Evolutionary conservation across 2,113 vertebrate genomes (phyloP).

Genomic region (Forbesichthys agassizii): DNA sequence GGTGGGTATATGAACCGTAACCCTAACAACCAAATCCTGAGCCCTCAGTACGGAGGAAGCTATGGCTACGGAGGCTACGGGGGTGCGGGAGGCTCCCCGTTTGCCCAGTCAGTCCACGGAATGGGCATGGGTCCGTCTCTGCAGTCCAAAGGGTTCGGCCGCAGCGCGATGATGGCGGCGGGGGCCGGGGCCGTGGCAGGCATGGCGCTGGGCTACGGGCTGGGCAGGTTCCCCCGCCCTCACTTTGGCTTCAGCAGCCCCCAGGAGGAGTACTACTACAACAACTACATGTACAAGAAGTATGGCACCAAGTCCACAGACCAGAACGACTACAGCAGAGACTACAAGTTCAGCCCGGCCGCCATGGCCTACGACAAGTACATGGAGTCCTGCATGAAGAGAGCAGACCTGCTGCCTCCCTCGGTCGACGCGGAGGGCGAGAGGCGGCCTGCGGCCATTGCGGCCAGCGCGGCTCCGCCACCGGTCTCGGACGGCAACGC

Average conservation of each 20-base stretch:
- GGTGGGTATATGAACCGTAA: constrained; percentile 67
- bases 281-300: constrained; percentile 73
- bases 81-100: constrained; percentile 63
- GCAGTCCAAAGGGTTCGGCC: constrained; percentile 70
- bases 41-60: constrained; percentile 67
- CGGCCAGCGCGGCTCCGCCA: not conserved
- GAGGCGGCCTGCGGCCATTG: not conserved
- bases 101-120: constrained; percentile 54
- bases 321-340: constrained; percentile 57
- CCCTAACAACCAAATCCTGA: constrained; percentile 70
- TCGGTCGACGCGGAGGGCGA: constrained; percentile 2
- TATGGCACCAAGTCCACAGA: constrained; percentile 61
- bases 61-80: constrained; percentile 57
- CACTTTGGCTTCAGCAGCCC: constrained; percentile 62
- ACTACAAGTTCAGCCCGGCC: constrained; percentile 49
- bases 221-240: constrained; percentile 70
- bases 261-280: constrained; percentile 70
- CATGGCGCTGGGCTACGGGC: constrained; percentile 74
- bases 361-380: constrained; percentile 41
- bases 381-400: constrained; percentile 66
- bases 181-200: constrained; percentile 64
- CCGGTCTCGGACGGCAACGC: not conserved
- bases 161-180: constrained; percentile 65
- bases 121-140: constrained; percentile 56
- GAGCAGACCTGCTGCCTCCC: constrained; percentile 51